Evolutionary conservation across 64 coral and sea anemone species (phyloP).

Genomic region (Porites lutea): DNA sequence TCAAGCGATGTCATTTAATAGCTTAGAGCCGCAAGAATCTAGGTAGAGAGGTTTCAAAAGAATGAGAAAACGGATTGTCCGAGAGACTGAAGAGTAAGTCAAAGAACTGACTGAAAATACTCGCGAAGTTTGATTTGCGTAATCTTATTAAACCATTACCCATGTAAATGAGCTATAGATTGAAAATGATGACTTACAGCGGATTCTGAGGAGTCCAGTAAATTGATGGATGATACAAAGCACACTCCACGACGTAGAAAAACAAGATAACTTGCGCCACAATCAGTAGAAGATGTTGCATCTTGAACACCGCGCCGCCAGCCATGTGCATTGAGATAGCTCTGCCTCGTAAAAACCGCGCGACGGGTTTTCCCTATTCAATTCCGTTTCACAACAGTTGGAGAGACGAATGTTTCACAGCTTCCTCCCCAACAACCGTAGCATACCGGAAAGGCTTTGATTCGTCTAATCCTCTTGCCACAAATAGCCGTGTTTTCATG

Average conservation of each 20-base stretch:
- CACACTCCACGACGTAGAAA: constrained; percentile 13
- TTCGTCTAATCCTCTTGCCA: constrained; percentile 24
- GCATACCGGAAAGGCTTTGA: constrained; percentile 33
- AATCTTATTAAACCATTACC: constrained; percentile 41
- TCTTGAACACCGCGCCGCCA: neutral
- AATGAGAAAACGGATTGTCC: neutral
- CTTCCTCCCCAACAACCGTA: constrained; percentile 41
- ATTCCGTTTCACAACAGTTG: constrained; percentile 41
- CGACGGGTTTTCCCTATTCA: constrained; percentile 43
- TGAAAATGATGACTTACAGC: constrained; percentile 51
- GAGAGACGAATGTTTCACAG: constrained; percentile 33
- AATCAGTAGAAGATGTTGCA: neutral
- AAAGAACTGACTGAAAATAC: neutral
- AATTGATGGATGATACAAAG: constrained; percentile 56
- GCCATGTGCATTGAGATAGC: neutral
- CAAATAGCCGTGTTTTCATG: constrained; percentile 27
- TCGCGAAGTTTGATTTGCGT: neutral
- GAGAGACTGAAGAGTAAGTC: neutral
- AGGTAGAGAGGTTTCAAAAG: neutral
- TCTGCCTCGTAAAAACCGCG: neutral
- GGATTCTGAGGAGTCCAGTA: constrained; percentile 70
- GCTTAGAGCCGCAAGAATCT: constrained; percentile 16
- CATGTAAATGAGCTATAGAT: neutral
- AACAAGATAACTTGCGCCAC: constrained; percentile 3
- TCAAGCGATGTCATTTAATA: neutral